Evolutionary conservation across 2,888 invertebrate species (phyloP).

Genomic region (Mythimna impura): DNA sequence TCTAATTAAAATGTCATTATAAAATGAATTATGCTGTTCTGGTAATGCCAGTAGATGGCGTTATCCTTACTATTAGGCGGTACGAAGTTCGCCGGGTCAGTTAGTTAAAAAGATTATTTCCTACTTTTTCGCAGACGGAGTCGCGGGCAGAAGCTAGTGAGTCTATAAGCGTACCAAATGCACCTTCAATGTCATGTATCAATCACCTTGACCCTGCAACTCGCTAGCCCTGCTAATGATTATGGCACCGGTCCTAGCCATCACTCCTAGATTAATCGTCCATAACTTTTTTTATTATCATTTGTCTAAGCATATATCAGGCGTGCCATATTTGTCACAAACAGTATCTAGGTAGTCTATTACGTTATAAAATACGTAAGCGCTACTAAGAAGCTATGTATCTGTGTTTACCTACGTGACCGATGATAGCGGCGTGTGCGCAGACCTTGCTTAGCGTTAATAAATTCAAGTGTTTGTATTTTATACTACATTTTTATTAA

Average conservation of each 20-base stretch:
- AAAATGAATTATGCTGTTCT: too few relatives aligned
- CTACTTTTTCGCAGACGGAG: too few relatives aligned
- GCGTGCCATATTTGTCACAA: slow-evolving; percentile 24
- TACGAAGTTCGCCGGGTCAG: too few relatives aligned
- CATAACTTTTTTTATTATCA: slow-evolving; percentile 26
- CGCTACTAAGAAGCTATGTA: background rate
- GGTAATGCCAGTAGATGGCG: too few relatives aligned
- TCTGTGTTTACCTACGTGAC: background rate
- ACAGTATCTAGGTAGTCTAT: slow-evolving; percentile 13
- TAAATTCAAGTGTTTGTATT: background rate
- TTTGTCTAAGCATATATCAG: slow-evolving; percentile 2
- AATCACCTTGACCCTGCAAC: background rate
- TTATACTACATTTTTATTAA: background rate
- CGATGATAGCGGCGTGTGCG: background rate
- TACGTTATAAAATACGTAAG: background rate
- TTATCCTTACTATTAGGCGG: too few relatives aligned
- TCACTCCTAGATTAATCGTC: background rate
- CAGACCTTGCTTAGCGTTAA: too few relatives aligned
- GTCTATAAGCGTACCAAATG: background rate
- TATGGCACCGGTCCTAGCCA: background rate
- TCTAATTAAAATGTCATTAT: too few relatives aligned
- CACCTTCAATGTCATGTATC: background rate
- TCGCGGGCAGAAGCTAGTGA: too few relatives aligned
- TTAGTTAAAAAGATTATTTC: too few relatives aligned
- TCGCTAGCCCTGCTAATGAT: background rate